Evolutionary conservation across 2,113 vertebrate genomes (phyloP).

Genomic region (Silurus glanis): DNA sequence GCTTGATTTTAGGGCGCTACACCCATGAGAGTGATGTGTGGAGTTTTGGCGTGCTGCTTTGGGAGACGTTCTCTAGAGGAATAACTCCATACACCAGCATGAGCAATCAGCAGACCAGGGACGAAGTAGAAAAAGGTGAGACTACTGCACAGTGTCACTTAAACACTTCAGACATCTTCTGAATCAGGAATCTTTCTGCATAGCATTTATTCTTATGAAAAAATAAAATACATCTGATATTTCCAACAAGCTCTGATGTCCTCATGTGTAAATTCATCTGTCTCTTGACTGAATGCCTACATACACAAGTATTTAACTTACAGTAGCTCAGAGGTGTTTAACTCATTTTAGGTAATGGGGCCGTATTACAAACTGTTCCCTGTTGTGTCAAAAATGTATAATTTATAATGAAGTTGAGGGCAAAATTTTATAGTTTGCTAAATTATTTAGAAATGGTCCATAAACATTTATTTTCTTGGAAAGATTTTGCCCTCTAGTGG

Average conservation of each 20-base stretch:
- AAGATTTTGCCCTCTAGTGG: not conserved
- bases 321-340: not conserved
- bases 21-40: slow-evolving; percentile 91
- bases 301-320: not conserved
- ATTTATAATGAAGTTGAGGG: not conserved
- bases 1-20: slow-evolving; percentile 79
- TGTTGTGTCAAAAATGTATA: not conserved
- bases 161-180: not conserved
- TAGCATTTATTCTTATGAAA: not conserved
- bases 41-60: slow-evolving; percentile 93
- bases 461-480: not conserved
- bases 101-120: slow-evolving; percentile 89
- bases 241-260: not conserved
- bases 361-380: not conserved
- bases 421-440: not conserved
- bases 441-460: not conserved
- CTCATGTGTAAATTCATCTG: not conserved
- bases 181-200: not conserved
- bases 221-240: not conserved
- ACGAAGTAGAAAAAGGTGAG: slow-evolving; percentile 86
- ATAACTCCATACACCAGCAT: slow-evolving; percentile 83
- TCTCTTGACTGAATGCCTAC: not conserved
- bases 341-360: not conserved
- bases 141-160: too few species aligned
- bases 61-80: slow-evolving; percentile 92